Evolutionary conservation across 2,113 vertebrate species (phyloP).

Genomic region (Mugil cephalus): DNA sequence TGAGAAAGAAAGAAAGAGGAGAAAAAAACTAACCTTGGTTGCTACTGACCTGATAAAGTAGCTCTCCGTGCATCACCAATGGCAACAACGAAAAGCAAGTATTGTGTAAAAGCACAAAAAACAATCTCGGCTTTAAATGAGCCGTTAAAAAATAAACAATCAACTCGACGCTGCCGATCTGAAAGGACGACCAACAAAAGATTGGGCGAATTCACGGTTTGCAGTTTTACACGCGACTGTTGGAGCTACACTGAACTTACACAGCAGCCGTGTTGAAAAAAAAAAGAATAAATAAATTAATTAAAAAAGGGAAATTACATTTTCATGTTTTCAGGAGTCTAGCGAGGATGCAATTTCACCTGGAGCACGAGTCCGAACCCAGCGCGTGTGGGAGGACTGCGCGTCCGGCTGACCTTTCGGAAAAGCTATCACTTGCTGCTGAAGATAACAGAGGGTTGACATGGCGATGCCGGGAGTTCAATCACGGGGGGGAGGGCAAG

Average conservation of each 20-base stretch:
- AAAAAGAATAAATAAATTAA: too few species aligned
- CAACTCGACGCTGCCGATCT: constrained; percentile 10
- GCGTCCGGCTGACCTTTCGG: constrained; percentile 64
- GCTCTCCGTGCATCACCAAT: constrained; percentile 21
- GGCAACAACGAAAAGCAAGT: constrained; percentile 41
- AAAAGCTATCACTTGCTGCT: constrained; percentile 40
- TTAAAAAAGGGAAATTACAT: constrained; percentile 10
- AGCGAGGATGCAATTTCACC: constrained; percentile 40
- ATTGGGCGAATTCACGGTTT: not conserved
- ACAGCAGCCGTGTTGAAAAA: too few species aligned
- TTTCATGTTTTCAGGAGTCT: constrained; percentile 33
- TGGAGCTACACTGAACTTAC: not conserved
- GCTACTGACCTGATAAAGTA: constrained; percentile 59
- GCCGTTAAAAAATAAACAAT: not conserved
- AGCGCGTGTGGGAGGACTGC: constrained; percentile 46
- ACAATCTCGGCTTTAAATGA: not conserved
- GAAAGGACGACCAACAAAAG: constrained; percentile 21
- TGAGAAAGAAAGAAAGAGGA: not conserved
- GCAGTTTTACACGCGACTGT: not conserved
- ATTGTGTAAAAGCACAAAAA: constrained; percentile 21
- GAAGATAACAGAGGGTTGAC: constrained; percentile 28
- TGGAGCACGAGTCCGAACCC: constrained; percentile 46
- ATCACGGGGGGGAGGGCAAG: constrained; percentile 34
- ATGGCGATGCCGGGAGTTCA: constrained; percentile 35
- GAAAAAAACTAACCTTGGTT: constrained; percentile 32